Conservation (phyloP, 2,797 vertebrate species). For the Pagetopsis macropterus region DNA sequence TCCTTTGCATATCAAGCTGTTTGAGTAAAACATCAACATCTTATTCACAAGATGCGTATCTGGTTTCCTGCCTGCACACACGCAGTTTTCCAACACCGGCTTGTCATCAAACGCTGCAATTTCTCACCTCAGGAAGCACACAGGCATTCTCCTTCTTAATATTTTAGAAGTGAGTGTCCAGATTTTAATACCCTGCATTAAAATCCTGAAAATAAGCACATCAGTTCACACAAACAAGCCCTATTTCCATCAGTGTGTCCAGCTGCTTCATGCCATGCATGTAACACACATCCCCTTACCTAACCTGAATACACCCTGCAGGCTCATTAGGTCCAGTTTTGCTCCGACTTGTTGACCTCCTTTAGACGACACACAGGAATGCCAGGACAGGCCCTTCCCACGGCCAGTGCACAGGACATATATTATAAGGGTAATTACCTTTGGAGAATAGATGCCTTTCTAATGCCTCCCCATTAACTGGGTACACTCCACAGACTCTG, state of each 20-base stretch:
- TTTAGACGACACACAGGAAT: constrained; percentile 59
- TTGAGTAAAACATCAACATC: constrained; percentile 55
- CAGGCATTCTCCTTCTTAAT: constrained; percentile 46
- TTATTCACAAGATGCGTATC: constrained; percentile 63
- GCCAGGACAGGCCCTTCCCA: constrained; percentile 63
- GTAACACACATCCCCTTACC: background rate
- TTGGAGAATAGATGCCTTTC: constrained; percentile 67
- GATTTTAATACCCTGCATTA: constrained; percentile 54
- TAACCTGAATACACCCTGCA: constrained; percentile 3
- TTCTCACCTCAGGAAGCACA: constrained; percentile 57
- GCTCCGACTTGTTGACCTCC: constrained; percentile 72
- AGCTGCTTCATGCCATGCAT: background rate
- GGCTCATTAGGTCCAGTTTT: constrained; percentile 43
- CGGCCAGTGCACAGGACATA: constrained; percentile 68
- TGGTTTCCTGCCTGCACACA: constrained; percentile 33
- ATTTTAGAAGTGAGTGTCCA: constrained; percentile 53
- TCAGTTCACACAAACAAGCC: constrained; percentile 16
- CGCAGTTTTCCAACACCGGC: constrained; percentile 34
- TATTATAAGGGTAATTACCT: constrained; percentile 75
- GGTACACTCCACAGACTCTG: constrained; percentile 48
- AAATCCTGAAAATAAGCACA: constrained; percentile 37
- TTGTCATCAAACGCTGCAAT: constrained; percentile 63
- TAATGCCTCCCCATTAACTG: constrained; percentile 60
- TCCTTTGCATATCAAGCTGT: constrained; percentile 65
- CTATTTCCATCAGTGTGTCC: background rate